Evolutionary conservation across 2,113 vertebrate species (phyloP).

Genomic region (Seriola rivoliana): DNA sequence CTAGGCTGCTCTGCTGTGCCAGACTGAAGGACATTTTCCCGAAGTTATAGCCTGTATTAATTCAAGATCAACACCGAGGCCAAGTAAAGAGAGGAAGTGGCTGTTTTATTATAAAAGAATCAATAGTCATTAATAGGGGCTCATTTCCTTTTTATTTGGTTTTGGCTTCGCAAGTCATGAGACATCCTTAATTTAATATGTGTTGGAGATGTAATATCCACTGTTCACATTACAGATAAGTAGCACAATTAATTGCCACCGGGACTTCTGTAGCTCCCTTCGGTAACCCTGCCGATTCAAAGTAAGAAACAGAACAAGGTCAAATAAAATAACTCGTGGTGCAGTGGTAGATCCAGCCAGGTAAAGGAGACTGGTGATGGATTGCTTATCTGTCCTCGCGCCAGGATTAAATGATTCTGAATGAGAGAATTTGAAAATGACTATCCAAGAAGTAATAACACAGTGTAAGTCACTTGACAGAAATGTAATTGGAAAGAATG

Average conservation of each 20-base stretch:
- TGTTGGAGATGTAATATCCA: constrained; percentile 76
- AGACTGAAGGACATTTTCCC: constrained; percentile 44
- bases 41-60: constrained; percentile 56
- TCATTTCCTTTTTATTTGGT: constrained; percentile 80
- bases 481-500: constrained; percentile 74
- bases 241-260: constrained; percentile 75
- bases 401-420: constrained; percentile 67
- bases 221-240: constrained; percentile 78
- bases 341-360: constrained; percentile 44
- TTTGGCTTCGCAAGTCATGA: constrained; percentile 66
- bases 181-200: constrained; percentile 80
- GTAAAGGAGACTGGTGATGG: constrained; percentile 73
- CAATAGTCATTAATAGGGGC: constrained; percentile 78
- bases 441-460: constrained; percentile 77
- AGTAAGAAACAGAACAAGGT: constrained; percentile 71
- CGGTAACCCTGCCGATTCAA: constrained; percentile 46
- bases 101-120: constrained; percentile 76
- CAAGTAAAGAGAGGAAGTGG: constrained; percentile 66
- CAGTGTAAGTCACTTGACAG: constrained; percentile 72
- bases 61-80: constrained; percentile 61
- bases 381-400: constrained; percentile 59
- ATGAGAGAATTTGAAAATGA: constrained; percentile 72
- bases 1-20: constrained; percentile 20
- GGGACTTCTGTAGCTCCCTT: constrained; percentile 54
- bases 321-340: constrained; percentile 56